Evolutionary conservation across 2,888 invertebrate genomes (phyloP), one percentile per base, ranked within the genome.

Genomic region (Hirtodrosophila cameraria): DNA sequence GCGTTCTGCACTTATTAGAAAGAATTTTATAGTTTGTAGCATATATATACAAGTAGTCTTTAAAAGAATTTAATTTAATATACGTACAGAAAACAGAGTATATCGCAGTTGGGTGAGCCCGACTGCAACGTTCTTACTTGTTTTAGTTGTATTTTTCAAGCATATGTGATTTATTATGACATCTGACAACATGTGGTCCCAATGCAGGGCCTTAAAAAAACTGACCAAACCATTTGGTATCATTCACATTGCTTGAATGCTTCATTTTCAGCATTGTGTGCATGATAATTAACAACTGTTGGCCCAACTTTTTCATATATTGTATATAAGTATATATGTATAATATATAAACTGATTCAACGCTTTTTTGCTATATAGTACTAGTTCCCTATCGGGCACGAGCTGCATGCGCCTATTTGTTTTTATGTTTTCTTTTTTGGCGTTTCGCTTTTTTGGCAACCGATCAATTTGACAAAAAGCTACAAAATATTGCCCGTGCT

Each of bases 121-220:
- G n/a, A n/a, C n/a, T n/a, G n/a, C n/a, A n/a, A n/a, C n/a, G 9
- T 39, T 42, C n/a, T 54, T 49, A 36, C 30, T 45, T 42, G 3
- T n/a, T 27, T 1, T 18, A 15, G 8, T 30, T 23, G 2, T 30
- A n/a, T 27, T n/a, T 12, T 36, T 15, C 45, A 39, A 8, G 12
- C 38, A 67, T 49, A 46, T 59, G 54, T 68, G 69, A 85, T 82
- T 85, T 78, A 82, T 82, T 52, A 43, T 78, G 86, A 85, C 69
- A 65, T 78, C 72, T 75, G 60, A 33, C 39, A 59, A 59, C 83
- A 82, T 78, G 64, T 70, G 87, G 54, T 53, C 27, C 15, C 38
- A 15, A 33, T 41, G 20, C 48, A 23, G 41, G 41, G 30, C 23
- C 27, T 16, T 7, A 23, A 4, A 23, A 4, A 25, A 42, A 52